phyloP scores from a whole-genome alignment of 2,888 invertebrate genomes.

The Prosopocoilus inquinatus region DNA sequence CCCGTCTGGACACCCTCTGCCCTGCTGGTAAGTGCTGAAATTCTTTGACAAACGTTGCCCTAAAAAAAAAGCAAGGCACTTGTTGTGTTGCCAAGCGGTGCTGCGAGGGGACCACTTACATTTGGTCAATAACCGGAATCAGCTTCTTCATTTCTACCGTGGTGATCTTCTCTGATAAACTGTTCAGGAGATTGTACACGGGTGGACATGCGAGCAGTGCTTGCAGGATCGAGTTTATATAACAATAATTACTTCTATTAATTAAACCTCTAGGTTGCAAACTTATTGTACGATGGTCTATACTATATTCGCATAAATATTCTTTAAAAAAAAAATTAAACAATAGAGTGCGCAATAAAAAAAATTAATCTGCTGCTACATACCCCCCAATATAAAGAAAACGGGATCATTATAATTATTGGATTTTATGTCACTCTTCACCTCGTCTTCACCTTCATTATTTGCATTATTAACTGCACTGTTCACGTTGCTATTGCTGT shows the following conservation, averaged over 20 bases:
- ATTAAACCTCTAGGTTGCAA: slow-evolving; percentile 87
- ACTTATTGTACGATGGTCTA: slow-evolving; percentile 77
- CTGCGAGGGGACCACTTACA: slow-evolving; percentile 67
- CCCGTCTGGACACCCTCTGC: slow-evolving; percentile 46
- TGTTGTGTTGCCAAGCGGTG: not conserved
- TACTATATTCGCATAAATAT: slow-evolving; percentile 69
- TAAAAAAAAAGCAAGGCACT: slow-evolving; percentile 39
- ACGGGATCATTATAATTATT: slow-evolving; percentile 64
- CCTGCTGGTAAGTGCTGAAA: slow-evolving; percentile 68
- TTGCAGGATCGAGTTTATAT: slow-evolving; percentile 93
- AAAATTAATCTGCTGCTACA: slow-evolving; percentile 39
- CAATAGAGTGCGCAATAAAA: slow-evolving; percentile 1
- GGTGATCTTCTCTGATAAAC: slow-evolving; percentile 65
- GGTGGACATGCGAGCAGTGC: slow-evolving; percentile 93
- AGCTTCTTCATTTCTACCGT: slow-evolving; percentile 53
- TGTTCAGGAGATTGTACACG: slow-evolving; percentile 85
- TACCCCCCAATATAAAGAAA: slow-evolving; percentile 70
- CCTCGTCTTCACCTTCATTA: slow-evolving; percentile 21
- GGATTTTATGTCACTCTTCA: slow-evolving; percentile 24
- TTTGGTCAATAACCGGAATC: slow-evolving; percentile 87
- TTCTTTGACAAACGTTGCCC: slow-evolving; percentile 76
- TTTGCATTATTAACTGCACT: not conserved
- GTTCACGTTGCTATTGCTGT: too few species aligned
- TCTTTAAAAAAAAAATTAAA: slow-evolving; percentile 57
- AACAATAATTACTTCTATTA: slow-evolving; percentile 94